Conservation (phyloP, 2,888 invertebrate species). For the Cheiracanthium punctorium region DNA sequence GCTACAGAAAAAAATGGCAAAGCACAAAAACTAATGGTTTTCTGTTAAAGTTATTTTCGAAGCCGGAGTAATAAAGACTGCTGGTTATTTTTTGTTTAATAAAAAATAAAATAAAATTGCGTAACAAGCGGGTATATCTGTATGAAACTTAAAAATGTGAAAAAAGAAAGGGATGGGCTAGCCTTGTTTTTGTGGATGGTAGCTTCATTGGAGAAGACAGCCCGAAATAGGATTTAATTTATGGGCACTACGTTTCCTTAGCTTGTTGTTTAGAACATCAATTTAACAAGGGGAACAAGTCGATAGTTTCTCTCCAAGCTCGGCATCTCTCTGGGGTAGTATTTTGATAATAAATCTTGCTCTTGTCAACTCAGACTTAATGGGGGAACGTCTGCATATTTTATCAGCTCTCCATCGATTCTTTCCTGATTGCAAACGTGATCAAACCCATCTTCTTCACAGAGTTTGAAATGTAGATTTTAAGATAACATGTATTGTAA, state of each 20-base stretch:
- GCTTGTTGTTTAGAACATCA: conserved; percentile 64
- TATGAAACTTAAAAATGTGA: conserved; percentile 25
- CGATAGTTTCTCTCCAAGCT: conserved; percentile 61
- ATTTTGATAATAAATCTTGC: conserved; percentile 50
- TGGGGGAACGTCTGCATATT: conserved; percentile 29
- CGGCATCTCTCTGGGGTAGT: conserved; percentile 37
- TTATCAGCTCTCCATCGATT: background rate
- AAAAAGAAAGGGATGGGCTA: conserved; percentile 32
- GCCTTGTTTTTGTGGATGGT: conserved; percentile 47
- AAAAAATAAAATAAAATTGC: conserved; percentile 32
- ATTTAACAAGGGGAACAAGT: conserved; percentile 66
- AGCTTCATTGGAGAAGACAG: conserved; percentile 66
- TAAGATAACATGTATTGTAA: no score
- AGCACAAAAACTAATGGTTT: conserved; percentile 36
- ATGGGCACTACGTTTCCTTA: conserved; percentile 56
- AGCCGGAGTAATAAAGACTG: conserved; percentile 49
- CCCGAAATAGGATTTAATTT: conserved; percentile 65
- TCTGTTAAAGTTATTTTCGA: conserved; percentile 51
- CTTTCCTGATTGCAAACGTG: no score
- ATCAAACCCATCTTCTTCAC: no score
- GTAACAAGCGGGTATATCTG: conserved; percentile 29
- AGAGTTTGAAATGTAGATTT: no score
- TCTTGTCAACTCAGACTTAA: conserved; percentile 51
- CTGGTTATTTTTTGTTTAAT: conserved; percentile 17
- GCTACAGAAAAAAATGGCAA: conserved; percentile 14